Base-by-base conservation (phyloP, 2,797 vertebrate genomes). In the Acanthurus tractus region DNA sequence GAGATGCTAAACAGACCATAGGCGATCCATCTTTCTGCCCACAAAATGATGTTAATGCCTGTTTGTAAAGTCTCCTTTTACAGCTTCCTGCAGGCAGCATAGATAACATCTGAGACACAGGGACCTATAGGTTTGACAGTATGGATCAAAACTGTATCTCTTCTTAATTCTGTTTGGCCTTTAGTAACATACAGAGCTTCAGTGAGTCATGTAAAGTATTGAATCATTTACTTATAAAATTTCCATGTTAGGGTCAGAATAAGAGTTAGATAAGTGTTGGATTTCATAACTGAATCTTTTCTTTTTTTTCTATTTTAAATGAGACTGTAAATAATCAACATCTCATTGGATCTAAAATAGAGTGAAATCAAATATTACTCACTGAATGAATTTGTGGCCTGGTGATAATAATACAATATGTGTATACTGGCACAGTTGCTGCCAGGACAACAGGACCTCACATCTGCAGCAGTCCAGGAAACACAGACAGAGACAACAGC, bases 1-100 rank as follows among this genome's bases (percentile, higher is more conserved):
- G 18, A 53, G 54, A 68, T 61, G 45, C 67, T 68, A 42, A 78
- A 46, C 2, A 54, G 57, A 53, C 1, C 29, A 46, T 42, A 20
- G n/a, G n/a, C 22, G 14, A 6, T 66, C 44, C 49, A 36, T 48
- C 40, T 78, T 64, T 48, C 29, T 58, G 56, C 6, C 49, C 42
- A 54, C 20, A 20, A 22, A 64, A 55, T 29, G 1, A 20, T 8
- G 13, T 18, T 34, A 34, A 50, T 52, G 36, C n/a, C 14, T 12
- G 50, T n/a, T 50, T 15, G n/a, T 23, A 67, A 54, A 49, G 54
- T 45, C 40, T 54, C 13, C 8, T 57, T 34, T 50, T 8, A 20
- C 12, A 0, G 1, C 15, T 52, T 59, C 17, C 46, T 48, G 6
- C 54, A 12, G 58, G 25, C 53, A 36, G 36, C 23, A 55, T 36